Evolutionary conservation across 2,113 vertebrate genomes (phyloP).

Genomic region (Alligator mississippiensis): DNA sequence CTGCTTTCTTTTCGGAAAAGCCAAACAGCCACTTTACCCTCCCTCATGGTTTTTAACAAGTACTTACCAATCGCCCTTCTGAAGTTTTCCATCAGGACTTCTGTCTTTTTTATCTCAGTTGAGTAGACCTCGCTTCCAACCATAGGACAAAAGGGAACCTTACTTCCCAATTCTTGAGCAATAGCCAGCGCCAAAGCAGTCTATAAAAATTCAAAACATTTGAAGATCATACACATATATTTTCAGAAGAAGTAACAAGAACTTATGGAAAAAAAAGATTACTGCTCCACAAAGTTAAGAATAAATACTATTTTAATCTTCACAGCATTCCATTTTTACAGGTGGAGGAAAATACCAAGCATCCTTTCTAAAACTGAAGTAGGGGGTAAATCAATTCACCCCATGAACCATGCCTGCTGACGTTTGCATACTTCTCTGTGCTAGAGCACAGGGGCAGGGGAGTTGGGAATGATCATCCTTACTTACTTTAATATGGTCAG

Average conservation of each 20-base stretch:
- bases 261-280: background rate
- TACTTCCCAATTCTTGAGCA: conserved; percentile 97
- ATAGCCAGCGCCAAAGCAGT: conserved; percentile 95
- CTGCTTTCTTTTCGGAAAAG: background rate
- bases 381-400: no score
- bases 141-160: conserved; percentile 99
- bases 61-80: conserved; percentile 95
- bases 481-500: no score
- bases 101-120: conserved; percentile 98
- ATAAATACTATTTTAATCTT: background rate
- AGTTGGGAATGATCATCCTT: no score
- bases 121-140: conserved; percentile 99
- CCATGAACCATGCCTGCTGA: no score
- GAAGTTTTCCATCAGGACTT: conserved; percentile 99
- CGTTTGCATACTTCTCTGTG: no score
- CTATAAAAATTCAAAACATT: conserved; percentile 64
- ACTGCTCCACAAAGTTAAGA: background rate
- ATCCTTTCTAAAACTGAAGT: no score
- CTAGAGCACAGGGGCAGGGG: no score
- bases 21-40: background rate
- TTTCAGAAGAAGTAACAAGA: background rate
- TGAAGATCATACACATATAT: background rate
- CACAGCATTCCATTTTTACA: background rate
- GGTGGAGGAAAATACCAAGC: background rate
- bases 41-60: background rate